Evolutionary conservation across 2,888 invertebrate species (phyloP), one percentile per base, ranked within the genome.

Genomic region (Polia nebulosa): DNA sequence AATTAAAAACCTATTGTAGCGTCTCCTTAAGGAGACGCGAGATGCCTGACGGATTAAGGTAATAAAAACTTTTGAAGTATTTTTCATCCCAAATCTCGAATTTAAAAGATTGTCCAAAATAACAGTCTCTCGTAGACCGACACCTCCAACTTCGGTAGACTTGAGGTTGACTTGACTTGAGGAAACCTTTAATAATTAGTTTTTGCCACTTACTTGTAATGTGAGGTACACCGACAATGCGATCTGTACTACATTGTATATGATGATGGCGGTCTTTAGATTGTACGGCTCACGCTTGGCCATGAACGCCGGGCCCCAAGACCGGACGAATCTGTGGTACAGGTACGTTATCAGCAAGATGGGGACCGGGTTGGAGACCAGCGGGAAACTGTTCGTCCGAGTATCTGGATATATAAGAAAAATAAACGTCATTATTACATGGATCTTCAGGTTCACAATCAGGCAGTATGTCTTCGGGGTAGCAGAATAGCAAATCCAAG

Each of bases 171-270:
- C 8, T 34, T 20, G 20, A 4, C 8, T 15, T n/a, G 8, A 13
- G 9, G 9, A 55, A 25, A 4, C 25, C n/a, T 20, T 15, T 34
- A 27, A 11, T n/a, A n/a, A 11, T 6, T 2, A 9, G 3, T 9
- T 13, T 32, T 20, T n/a, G 13, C 22, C 17, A 89, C 92, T 91
- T 82, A 96, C 97, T 88, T 96, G 95, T 55, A 89, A 62, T 69
- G 96, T 92, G 76, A 96, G 88, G 72, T 95, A 92, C 11, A 90
- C 85, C 0, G 93, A 95, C 15, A 95, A 81, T 45, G 79, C 83
- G 34, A 97, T 97, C 95, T 97, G 97, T 49, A 96, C 84, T 7
- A 97, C 88, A 87, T 97, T 97, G 87, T 97, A 97, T 0, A 96
- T 68, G 58, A 97, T 94, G 76, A 97, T 94, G 9, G 96, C 68